These are phyloP conservation scores for Thecocarcelia acutangulata DNA, from an alignment of 2,888 invertebrate species.

Conservation along the genomic window DNA sequence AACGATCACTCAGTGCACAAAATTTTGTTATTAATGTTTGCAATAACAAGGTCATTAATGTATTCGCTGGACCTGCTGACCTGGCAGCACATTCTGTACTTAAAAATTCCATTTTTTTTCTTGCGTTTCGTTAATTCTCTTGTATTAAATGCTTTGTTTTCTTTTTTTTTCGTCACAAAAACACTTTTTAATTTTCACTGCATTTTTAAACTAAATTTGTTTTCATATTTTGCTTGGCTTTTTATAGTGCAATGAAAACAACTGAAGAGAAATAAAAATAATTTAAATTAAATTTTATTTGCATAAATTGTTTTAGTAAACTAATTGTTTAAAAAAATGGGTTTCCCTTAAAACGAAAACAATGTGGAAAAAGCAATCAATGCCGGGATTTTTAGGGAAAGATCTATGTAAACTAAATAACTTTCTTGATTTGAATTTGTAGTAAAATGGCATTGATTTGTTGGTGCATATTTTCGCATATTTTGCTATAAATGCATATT, in stretches of 20 bases:
- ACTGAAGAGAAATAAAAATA: not conserved
- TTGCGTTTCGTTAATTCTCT: no score
- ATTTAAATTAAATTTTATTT: conserved; percentile 57
- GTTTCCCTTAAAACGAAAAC: not conserved
- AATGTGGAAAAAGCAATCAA: not conserved
- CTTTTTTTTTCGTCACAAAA: not conserved
- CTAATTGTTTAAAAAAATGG: conserved; percentile 14
- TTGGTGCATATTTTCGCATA: no score
- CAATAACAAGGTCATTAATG: conserved; percentile 84
- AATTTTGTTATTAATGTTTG: conserved; percentile 84
- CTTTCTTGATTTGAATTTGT: no score
- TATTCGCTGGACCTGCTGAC: conserved; percentile 80
- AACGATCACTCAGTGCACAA: conserved; percentile 83
- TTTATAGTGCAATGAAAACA: conserved; percentile 51
- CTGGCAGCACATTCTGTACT: conserved; percentile 78
- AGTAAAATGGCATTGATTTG: no score
- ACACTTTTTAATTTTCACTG: not conserved
- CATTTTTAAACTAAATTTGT: conserved; percentile 47
- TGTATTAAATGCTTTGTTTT: no score
- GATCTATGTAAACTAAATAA: no score
- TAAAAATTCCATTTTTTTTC: conserved; percentile 77
- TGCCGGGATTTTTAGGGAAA: no score
- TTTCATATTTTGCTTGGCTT: conserved; percentile 28
- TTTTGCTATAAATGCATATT: no score
- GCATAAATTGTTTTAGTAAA: conserved; percentile 34